Evolutionary conservation across 2,888 invertebrate genomes (phyloP), one percentile per base, ranked within the genome.

Genomic region (Lochmaea crataegi): DNA sequence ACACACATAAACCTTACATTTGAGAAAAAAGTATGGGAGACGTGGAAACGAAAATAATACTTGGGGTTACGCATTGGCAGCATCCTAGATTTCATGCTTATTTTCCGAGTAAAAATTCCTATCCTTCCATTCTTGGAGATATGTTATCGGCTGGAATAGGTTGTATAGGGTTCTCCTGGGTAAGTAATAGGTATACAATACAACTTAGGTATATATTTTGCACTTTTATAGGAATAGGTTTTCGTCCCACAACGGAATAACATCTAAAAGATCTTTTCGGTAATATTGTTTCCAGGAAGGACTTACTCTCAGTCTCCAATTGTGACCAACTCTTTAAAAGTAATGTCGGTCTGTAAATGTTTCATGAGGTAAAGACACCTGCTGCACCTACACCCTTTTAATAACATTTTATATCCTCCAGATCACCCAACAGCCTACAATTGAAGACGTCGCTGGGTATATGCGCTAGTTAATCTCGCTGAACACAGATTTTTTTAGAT

Each of bases 11-110:
- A 26, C 26, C 26, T 4, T 26, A 4, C 26, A 26, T 26, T 68
- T 97, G 96, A 95, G 93, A 94, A 66, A 88, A 90, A 65, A 96
- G 97, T 76, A 95, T 97, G 93, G 88, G 86, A 9, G 97, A 97
- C 82, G 92, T 97, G 51, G 96, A 96, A 85, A 89, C 90, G 71
- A 95, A 95, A 88, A 96, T 96, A 81, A 96, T 96, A 95, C 95
- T 96, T 0, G 96, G 96, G 45, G 94, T 96, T 69, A 98, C 98
- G 1, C 96, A 98, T 87, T 99, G 99, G 99, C 98, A 98, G 85
- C 98, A 98, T 89, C 98, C 98, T 0, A 90, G 96, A 75, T 99
- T 99, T 87, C 98, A 98, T 86, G 99, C 99, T 0, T 99, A 99
- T 86, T 99, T 99, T 85, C 98, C 99, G 1, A 93, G 98, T 4